Evolutionary conservation across 2,797 vertebrate genomes (phyloP).

Genomic region (Mustela erminea): DNA sequence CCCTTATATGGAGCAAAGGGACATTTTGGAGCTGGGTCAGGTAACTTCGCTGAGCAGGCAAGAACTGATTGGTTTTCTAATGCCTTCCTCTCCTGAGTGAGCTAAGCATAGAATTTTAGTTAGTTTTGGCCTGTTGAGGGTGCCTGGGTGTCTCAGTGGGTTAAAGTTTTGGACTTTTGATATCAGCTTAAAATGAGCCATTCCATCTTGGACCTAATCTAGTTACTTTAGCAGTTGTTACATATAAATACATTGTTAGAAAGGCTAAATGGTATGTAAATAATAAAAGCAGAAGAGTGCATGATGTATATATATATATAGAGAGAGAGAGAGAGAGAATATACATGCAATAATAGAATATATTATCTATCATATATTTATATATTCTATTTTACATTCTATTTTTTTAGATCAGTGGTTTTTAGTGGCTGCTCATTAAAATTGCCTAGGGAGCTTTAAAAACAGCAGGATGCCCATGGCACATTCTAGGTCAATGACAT

Average conservation of each 20-base stretch:
- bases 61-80: background rate
- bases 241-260: background rate
- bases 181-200: background rate
- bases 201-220: background rate
- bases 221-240: background rate
- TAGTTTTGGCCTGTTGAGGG: background rate
- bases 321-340: no score
- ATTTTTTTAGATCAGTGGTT: background rate
- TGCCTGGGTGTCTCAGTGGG: no score
- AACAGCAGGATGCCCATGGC: background rate
- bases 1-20: background rate
- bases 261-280: background rate
- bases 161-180: background rate
- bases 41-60: background rate
- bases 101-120: background rate
- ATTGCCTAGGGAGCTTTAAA: background rate
- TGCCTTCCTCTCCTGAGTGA: background rate
- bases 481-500: background rate
- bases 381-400: background rate
- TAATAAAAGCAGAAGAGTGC: background rate
- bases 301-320: no score
- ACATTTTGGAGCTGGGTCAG: background rate
- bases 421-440: background rate
- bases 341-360: no score
- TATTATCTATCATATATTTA: no score